phyloP scores from a whole-genome alignment of 2,797 vertebrate genomes.

The Gephyroberyx darwinii region DNA sequence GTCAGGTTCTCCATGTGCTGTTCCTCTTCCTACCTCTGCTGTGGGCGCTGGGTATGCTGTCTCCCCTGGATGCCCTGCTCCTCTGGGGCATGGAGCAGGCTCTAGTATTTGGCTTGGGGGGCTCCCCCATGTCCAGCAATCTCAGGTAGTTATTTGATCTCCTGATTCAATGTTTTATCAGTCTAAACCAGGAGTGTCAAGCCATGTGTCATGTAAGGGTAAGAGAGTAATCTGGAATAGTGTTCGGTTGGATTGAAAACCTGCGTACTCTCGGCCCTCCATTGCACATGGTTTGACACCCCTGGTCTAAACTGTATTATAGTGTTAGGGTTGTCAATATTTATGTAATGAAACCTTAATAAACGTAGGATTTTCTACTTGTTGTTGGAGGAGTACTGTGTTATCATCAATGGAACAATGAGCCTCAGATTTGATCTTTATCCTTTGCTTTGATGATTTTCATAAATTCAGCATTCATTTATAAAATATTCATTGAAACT shows the following conservation, averaged over 20 bases:
- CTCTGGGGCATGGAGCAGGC: conserved; percentile 96
- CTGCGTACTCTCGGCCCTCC: no score
- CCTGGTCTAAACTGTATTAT: no score
- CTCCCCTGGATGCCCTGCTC: conserved; percentile 92
- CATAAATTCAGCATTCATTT: neutral
- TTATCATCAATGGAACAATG: neutral
- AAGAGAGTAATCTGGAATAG: no score
- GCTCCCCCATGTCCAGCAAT: conserved; percentile 95
- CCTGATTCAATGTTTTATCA: neutral
- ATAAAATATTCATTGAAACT: neutral
- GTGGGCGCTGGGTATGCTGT: conserved; percentile 94
- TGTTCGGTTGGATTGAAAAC: no score
- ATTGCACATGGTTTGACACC: no score
- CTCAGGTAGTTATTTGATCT: conserved; percentile 79
- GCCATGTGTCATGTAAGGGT: no score
- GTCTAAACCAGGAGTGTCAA: neutral
- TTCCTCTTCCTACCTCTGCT: conserved; percentile 94
- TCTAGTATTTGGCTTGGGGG: conserved; percentile 93
- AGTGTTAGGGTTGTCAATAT: no score
- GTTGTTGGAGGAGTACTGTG: no score
- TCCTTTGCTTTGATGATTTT: no score
- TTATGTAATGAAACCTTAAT: no score
- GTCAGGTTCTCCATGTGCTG: conserved; percentile 92
- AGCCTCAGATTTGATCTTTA: no score
- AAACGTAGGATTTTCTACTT: no score